Percentiles rank a stretch among this genome's conserved stretches.
phyloP scores from a whole-genome alignment of 2,797 vertebrate species.

The Aulostomus chinensis region DNA sequence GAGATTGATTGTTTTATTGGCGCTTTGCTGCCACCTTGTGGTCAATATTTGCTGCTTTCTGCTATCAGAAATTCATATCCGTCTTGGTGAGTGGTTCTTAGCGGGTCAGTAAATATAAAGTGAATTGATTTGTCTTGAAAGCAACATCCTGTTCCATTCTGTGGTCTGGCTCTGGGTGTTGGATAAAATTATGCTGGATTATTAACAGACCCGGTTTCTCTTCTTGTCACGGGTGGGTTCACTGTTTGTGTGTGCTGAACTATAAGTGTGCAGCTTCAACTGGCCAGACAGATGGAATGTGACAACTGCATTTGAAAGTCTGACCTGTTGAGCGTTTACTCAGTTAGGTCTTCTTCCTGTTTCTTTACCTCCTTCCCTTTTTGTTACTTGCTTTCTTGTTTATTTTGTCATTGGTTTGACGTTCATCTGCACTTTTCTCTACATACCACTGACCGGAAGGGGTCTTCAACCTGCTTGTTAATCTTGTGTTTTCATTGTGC shows the following conservation, averaged over 20 bases:
- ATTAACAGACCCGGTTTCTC: conserved; percentile 12
- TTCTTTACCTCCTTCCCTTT: neutral
- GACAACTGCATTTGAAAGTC: conserved; percentile 26
- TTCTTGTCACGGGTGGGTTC: conserved; percentile 7
- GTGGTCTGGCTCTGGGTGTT: conserved; percentile 12
- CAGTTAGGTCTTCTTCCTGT: neutral
- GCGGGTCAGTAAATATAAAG: conserved; percentile 22
- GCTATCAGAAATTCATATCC: neutral
- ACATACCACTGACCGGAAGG: neutral
- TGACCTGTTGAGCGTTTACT: neutral
- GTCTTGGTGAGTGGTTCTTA: neutral
- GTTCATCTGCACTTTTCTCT: neutral
- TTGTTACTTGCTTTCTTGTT: neutral
- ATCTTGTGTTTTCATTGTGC: neutral
- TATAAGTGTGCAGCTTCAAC: conserved; percentile 18
- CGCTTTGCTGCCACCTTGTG: conserved; percentile 60
- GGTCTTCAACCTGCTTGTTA: conserved; percentile 10
- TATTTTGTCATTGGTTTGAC: neutral
- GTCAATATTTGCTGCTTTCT: conserved; percentile 1
- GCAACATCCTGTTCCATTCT: conserved; percentile 20
- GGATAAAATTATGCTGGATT: conserved; percentile 3
- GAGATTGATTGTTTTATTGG: neutral
- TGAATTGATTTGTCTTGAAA: conserved; percentile 29
- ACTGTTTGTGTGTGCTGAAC: conserved; percentile 13
- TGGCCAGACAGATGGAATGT: conserved; percentile 43